These are phyloP conservation scores for Nemoura dubitans DNA, from an alignment of 2,888 invertebrate species.

Conservation along the genomic window DNA sequence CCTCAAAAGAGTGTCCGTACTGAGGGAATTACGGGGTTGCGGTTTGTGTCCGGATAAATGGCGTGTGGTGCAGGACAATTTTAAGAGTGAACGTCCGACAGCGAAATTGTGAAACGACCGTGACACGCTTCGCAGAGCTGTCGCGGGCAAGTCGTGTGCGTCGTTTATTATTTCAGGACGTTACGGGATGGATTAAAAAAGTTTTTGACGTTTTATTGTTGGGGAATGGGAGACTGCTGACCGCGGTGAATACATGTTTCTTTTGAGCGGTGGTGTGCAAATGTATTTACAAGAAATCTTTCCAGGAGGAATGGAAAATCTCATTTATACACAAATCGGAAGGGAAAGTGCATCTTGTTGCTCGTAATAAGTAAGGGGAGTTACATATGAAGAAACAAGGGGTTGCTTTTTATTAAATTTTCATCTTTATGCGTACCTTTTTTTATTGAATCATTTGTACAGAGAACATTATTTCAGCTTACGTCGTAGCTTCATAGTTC, in stretches of 20 bases:
- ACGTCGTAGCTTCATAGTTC: not conserved
- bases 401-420: not conserved
- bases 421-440: not conserved
- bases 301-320: not conserved
- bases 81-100: not conserved
- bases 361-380: not conserved
- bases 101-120: not conserved
- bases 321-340: not conserved
- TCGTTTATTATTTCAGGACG: not conserved
- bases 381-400: not conserved
- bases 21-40: slow-evolving; percentile 10
- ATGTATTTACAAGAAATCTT: not conserved
- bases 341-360: not conserved
- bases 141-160: not conserved
- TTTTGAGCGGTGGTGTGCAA: not conserved
- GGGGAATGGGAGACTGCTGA: not conserved
- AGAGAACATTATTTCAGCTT: not conserved
- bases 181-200: not conserved
- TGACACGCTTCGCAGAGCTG: not conserved
- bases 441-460: not conserved
- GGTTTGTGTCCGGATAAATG: not conserved
- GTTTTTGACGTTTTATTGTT: not conserved
- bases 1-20: slow-evolving; percentile 31
- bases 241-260: too few species aligned
- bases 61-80: not conserved